Evolutionary conservation across 2,797 vertebrate species (phyloP).

Genomic region (Malacoraja senta): DNA sequence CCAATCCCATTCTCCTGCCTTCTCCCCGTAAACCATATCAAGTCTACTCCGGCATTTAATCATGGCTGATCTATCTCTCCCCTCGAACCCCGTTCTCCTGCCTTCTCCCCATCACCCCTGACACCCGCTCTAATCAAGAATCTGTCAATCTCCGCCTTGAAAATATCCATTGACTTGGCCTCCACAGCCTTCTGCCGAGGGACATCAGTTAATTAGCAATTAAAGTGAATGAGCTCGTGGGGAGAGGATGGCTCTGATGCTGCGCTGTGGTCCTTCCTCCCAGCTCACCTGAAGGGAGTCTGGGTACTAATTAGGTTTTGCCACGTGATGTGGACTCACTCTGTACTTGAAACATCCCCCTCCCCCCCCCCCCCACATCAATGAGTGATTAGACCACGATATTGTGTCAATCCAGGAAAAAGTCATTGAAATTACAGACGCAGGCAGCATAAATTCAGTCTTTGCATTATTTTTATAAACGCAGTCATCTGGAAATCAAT

Average conservation of each 20-base stretch:
- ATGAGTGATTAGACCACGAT: not conserved
- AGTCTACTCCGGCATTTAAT: too few species aligned
- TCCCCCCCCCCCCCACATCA: not conserved
- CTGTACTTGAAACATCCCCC: not conserved
- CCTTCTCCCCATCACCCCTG: too few species aligned
- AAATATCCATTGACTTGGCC: too few species aligned
- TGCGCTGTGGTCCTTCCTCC: not conserved
- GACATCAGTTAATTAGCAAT: not conserved
- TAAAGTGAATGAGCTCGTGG: constrained; percentile 10
- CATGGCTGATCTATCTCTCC: too few species aligned
- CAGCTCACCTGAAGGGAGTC: not conserved
- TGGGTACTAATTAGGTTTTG: constrained; percentile 8
- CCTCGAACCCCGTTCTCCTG: too few species aligned
- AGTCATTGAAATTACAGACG: not conserved
- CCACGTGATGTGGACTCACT: not conserved
- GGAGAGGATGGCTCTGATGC: not conserved
- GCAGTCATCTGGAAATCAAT: too few species aligned
- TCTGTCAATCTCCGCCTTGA: too few species aligned
- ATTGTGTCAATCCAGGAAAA: not conserved
- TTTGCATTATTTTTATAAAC: not conserved
- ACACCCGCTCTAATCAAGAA: too few species aligned
- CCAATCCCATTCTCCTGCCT: too few species aligned
- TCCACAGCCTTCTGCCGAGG: not conserved
- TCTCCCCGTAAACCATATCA: too few species aligned
- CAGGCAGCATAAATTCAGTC: not conserved